Evolutionary conservation across 1,140 invertebrate species (phyloP).

Genomic region (Tyrophagus putrescentiae): DNA sequence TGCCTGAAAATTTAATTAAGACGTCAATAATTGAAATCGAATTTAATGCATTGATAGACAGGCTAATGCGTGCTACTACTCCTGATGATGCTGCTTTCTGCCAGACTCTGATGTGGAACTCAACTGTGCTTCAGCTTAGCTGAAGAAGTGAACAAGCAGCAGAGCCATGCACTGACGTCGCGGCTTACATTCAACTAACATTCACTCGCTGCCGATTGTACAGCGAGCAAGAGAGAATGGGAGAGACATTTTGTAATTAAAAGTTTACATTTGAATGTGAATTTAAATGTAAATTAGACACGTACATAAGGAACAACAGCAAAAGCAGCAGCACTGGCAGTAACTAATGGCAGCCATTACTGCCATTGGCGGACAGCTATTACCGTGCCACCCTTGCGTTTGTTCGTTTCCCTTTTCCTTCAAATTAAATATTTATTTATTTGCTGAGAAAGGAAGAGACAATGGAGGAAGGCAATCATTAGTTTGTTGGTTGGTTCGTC

Average conservation of each 20-base stretch:
- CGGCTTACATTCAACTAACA: not conserved
- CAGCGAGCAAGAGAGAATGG: not conserved
- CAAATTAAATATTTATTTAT: slow-evolving; percentile 15
- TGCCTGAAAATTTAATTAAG: slow-evolving; percentile 1
- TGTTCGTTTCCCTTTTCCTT: too few relatives aligned
- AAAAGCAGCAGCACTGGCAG: too few relatives aligned
- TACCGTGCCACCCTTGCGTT: too few relatives aligned
- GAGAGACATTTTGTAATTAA: not conserved
- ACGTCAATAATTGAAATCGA: slow-evolving; percentile 7
- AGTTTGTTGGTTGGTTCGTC: too few relatives aligned
- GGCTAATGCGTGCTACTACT: too few relatives aligned
- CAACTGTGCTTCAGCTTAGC: not conserved
- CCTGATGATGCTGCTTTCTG: too few relatives aligned
- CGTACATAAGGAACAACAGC: too few relatives aligned
- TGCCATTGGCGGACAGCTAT: too few relatives aligned
- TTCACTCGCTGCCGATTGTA: not conserved
- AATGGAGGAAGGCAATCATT: too few relatives aligned
- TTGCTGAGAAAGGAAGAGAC: too few relatives aligned
- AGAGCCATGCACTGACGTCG: too few relatives aligned
- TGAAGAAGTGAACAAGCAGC: not conserved
- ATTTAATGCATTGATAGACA: not conserved
- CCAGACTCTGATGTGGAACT: not conserved
- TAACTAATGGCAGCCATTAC: slow-evolving; percentile 13
- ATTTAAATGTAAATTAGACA: not conserved
- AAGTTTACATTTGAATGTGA: not conserved